Evolutionary conservation across 2,797 vertebrate species (phyloP).

Genomic region (Rhinichthys osculus): DNA sequence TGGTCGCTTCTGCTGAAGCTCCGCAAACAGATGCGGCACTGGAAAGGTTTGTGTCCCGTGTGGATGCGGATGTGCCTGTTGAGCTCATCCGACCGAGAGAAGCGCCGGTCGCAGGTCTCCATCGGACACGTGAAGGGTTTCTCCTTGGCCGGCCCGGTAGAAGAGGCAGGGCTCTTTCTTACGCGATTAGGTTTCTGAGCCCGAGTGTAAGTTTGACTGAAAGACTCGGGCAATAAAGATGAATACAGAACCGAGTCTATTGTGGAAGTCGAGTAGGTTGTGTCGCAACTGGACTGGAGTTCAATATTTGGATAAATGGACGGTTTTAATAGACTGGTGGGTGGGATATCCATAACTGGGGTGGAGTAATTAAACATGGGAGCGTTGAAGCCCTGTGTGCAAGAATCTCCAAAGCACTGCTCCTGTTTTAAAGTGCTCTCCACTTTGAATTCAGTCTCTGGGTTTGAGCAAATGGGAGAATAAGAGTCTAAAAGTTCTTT

Average conservation of each 20-base stretch:
- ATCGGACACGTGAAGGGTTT: slow-evolving; percentile 97
- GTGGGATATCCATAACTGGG: slow-evolving; percentile 76
- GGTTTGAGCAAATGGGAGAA: slow-evolving; percentile 78
- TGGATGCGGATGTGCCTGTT: slow-evolving; percentile 98
- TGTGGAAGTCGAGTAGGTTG: slow-evolving; percentile 76
- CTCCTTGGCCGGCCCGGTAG: slow-evolving; percentile 92
- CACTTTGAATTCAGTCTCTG: slow-evolving; percentile 83
- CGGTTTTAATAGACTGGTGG: slow-evolving; percentile 75
- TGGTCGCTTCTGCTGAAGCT: slow-evolving; percentile 98
- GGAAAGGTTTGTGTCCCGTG: slow-evolving; percentile 97
- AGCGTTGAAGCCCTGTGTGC: slow-evolving; percentile 78
- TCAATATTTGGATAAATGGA: slow-evolving; percentile 71
- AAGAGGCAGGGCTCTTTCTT: slow-evolving; percentile 86
- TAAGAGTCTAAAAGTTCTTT: slow-evolving; percentile 85
- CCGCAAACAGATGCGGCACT: slow-evolving; percentile 97
- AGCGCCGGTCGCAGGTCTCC: slow-evolving; percentile 94
- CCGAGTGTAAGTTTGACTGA: slow-evolving; percentile 82
- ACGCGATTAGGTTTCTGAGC: slow-evolving; percentile 81
- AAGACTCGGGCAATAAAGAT: slow-evolving; percentile 75
- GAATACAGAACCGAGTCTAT: slow-evolving; percentile 81
- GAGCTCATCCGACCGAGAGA: slow-evolving; percentile 97
- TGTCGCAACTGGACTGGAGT: slow-evolving; percentile 78
- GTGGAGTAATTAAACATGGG: slow-evolving; percentile 78
- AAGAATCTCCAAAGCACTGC: slow-evolving; percentile 81
- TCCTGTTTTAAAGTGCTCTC: slow-evolving; percentile 83